These are phyloP conservation scores for Melangyna quadrimaculata DNA, from an alignment of 2,888 invertebrate genomes.

Conservation along the genomic window DNA sequence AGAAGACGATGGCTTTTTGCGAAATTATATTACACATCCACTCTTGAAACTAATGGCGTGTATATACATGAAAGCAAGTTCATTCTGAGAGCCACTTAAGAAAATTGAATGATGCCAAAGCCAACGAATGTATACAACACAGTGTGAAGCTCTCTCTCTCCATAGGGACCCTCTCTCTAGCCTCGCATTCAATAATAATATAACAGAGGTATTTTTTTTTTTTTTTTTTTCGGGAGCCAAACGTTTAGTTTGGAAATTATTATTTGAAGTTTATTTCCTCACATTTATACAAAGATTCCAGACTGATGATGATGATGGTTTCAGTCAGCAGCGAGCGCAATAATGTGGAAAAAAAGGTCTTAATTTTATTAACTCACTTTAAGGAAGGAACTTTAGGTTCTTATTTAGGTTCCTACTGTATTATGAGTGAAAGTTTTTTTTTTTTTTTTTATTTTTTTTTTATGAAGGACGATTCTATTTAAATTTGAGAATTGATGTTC, in stretches of 20 bases:
- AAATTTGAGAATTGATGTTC: not conserved
- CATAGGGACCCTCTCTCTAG: not conserved
- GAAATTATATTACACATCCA: slow-evolving; percentile 60
- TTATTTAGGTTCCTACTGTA: not conserved
- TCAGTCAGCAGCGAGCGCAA: not conserved
- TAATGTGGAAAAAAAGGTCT: not conserved
- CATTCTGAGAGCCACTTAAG: slow-evolving; percentile 61
- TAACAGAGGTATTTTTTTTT: not conserved
- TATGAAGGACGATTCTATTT: not conserved
- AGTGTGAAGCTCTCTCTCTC: not conserved
- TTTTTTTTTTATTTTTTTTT: not conserved
- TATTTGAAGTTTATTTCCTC: slow-evolving; percentile 25
- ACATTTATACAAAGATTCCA: not conserved
- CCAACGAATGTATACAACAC: not conserved
- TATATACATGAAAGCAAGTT: slow-evolving; percentile 61
- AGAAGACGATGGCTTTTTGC: slow-evolving; percentile 56
- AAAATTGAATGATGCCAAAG: slow-evolving; percentile 63
- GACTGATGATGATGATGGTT: not conserved
- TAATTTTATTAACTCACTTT: slow-evolving; percentile 25
- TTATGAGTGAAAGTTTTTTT: not conserved
- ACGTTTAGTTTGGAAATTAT: slow-evolving; percentile 59
- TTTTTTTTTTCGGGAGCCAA: not conserved
- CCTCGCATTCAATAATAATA: not conserved
- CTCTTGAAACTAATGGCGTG: slow-evolving; percentile 59
- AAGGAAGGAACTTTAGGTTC: not conserved